Base-by-base conservation (phyloP, 2,888 invertebrate species). In the Temnothorax ravouxi region DNA sequence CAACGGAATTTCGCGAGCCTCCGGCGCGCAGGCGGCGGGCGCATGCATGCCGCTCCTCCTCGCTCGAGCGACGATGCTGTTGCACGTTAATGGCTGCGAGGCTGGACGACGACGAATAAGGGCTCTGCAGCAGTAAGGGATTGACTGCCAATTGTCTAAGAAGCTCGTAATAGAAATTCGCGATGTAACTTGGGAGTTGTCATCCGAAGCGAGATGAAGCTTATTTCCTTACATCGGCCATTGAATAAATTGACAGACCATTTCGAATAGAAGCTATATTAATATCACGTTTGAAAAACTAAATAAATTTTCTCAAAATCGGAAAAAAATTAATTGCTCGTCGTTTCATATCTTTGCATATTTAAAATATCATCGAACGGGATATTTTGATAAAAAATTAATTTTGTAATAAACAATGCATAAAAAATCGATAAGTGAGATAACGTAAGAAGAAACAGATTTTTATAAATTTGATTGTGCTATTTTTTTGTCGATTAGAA, bases 1-100 rank as follows among this genome's bases (percentile, higher is more conserved):
- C 72, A 74, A 47, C 71, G 83, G 72, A 80, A 84, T 82, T 74
- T 64, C 56, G 61, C 54, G 61, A 56, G 66, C 21, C 83, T 77
- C 11, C 41, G 21, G 29, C 29, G 34, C n/a, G 34, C 34, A n/a
- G n/a, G n/a, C n/a, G n/a, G n/a, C n/a, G n/a, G n/a, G 50, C 50
- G 62, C 72, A 18, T 54, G 34, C 8, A 52, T 13, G 34, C 44
- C 47, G 13, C 38, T 47, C 11, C 34, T 59, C 25, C 21, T 80
- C 47, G 11, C 64, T 61, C 25, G 11, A 52, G 15, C n/a, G 61
- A 47, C 62, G 62, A 34, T 6, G 34, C 21, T n/a, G n/a, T n/a
- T 29, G 52, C 44, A 67, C 29, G 62, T 83, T 79, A 79, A 77
- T 77, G 50, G 61, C 29, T 25, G 44, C 50, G 34, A 79, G 61